These are phyloP conservation scores for Druon quercuslanigerum DNA, from an alignment of 1,140 invertebrate genomes.

Conservation along the genomic window DNA sequence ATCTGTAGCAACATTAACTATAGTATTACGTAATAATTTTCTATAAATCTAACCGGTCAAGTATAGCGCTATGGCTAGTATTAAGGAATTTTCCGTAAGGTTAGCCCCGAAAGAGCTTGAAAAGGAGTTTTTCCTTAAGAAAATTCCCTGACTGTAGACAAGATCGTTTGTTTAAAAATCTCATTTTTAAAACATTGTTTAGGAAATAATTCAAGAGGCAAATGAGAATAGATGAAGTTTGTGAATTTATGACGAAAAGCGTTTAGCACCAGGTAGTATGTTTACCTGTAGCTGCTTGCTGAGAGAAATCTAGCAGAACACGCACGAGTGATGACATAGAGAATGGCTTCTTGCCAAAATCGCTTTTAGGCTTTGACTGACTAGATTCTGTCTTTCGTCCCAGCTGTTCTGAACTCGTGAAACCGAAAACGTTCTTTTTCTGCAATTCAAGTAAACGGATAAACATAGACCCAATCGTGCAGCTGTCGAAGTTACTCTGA, in stretches of 20 bases:
- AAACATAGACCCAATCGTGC: conserved; percentile 22
- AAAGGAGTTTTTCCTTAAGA: no score
- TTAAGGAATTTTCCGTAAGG: no score
- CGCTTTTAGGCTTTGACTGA: conserved; percentile 54
- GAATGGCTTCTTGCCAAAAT: conserved; percentile 55
- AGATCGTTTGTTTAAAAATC: no score
- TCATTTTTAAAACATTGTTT: no score
- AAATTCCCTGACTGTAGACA: no score
- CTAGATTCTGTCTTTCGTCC: conserved; percentile 19
- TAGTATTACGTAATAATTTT: no score
- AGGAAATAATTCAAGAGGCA: no score
- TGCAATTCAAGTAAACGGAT: conserved; percentile 27
- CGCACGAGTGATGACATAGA: conserved; percentile 53
- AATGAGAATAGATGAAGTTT: background rate
- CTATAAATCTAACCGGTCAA: no score
- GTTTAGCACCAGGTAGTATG: conserved; percentile 50
- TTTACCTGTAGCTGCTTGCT: conserved; percentile 60
- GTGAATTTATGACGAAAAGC: conserved; percentile 53
- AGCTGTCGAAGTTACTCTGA: conserved; percentile 20
- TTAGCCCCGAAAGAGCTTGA: no score
- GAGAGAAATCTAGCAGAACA: conserved; percentile 36
- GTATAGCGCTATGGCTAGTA: no score
- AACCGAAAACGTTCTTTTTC: conserved; percentile 27
- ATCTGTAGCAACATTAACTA: no score
- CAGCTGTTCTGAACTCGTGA: conserved; percentile 9